These are phyloP conservation scores for Brevimyrus niger DNA, from an alignment of 2,113 vertebrate genomes.

Conservation along the genomic window DNA sequence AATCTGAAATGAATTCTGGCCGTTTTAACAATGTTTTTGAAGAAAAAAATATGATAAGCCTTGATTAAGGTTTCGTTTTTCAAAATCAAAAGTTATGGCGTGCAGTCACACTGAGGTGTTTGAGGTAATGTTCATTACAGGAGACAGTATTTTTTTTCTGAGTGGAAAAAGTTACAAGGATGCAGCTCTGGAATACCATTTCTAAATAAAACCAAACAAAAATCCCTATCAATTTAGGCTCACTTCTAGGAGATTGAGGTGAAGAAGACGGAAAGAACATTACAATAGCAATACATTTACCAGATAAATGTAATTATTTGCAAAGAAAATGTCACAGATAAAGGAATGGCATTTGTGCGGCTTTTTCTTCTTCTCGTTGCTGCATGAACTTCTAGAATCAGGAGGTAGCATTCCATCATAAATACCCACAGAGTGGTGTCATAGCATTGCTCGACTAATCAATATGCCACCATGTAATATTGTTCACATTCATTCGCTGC, in stretches of 20 bases:
- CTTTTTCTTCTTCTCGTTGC: not conserved
- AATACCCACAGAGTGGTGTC: conserved; percentile 6
- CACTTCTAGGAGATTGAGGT: not conserved
- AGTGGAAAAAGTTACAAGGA: not conserved
- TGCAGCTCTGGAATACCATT: not conserved
- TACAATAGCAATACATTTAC: conserved; percentile 29
- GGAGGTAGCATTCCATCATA: not conserved
- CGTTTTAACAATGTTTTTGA: not conserved
- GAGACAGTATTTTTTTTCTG: not conserved
- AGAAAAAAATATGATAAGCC: not conserved
- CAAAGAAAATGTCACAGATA: conserved; percentile 25
- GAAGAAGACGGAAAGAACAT: conserved; percentile 19
- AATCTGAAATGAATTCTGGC: not conserved
- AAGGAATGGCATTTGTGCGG: conserved; percentile 20
- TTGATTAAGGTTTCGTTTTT: not conserved
- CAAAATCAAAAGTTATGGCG: not conserved
- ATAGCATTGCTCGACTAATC: conserved; percentile 3
- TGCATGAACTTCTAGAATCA: not conserved
- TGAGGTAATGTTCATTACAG: not conserved
- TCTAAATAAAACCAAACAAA: conserved; percentile 4
- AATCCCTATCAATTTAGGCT: not conserved
- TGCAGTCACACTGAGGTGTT: not conserved
- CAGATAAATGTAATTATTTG: conserved; percentile 33
- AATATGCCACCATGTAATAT: not conserved
- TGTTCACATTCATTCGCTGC: not conserved